Evolutionary conservation across 2,888 invertebrate species (phyloP), one percentile per base, ranked within the genome.

Genomic region (Craniophora ligustri): DNA sequence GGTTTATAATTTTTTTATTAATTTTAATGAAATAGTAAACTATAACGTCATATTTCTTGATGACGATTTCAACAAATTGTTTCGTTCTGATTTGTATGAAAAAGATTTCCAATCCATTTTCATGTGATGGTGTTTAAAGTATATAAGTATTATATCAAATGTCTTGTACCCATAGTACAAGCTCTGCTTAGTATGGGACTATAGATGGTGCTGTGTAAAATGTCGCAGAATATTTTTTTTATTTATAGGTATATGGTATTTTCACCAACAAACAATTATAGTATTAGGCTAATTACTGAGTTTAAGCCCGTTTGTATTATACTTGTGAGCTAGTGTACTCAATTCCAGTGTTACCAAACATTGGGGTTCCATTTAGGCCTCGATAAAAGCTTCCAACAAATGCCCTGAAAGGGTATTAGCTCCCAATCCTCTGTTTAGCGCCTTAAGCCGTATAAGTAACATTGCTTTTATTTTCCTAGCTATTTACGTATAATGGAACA

Each of bases 391-490:
- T 54, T 60, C 56, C 58, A 73, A 64, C 61, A 67, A 68, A 72
- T 61, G 65, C 65, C 55, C 60, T 56, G 55, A 67, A 70, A 72
- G 67, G 62, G 70, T 67, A 74, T 75, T 74, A 72, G 61, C 13
- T 36, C 45, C 36, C 47, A 72, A 67, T 58, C 67, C 59, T 45
- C 55, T 65, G 53, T 63, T 71, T 59, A 67, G 50, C 62, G 67
- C 67, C 62, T 48, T 68, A 62, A 58, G 67, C 57, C 57, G 32
- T 57, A 49, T 70, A 66, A 70, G 67, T 70, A 66, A 61, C 56
- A 42, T 56, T 47, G 62, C 57, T 54, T 70, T 66, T 68, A 57
- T 62, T 70, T 66, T 41, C 18, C 15, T 28, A 51, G 54, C n/a
- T 5, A 6, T 54, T 35, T 28, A 50, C 55, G 67, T 39, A 35